Conservation (phyloP, 2,888 invertebrate genomes). For the Drosophila suboccidentalis region DNA sequence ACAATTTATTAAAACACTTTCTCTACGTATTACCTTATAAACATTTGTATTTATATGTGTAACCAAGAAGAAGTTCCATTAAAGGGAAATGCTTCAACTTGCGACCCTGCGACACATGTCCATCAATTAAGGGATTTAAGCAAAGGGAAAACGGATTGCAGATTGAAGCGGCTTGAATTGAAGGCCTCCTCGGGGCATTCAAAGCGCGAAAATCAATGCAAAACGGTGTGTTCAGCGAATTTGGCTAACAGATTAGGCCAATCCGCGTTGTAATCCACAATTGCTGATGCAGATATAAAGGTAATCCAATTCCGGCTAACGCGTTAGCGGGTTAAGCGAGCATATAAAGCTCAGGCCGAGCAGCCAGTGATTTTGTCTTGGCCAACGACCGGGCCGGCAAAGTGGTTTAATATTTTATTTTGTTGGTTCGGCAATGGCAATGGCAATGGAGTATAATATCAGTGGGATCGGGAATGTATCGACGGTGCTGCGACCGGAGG, state of each 20-base stretch:
- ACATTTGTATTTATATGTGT: no score
- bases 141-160: slow-evolving; percentile 19
- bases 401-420: slow-evolving; percentile 8
- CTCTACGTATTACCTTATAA: neutral
- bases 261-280: slow-evolving; percentile 58
- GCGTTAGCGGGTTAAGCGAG: neutral
- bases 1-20: neutral
- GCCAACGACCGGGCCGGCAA: slow-evolving; percentile 50
- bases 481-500: slow-evolving; percentile 76
- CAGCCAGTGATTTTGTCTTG: slow-evolving; percentile 68
- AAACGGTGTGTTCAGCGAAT: slow-evolving; percentile 50
- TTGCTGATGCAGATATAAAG: slow-evolving; percentile 42
- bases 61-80: neutral
- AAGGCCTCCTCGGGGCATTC: slow-evolving; percentile 12
- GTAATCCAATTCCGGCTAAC: slow-evolving; percentile 62
- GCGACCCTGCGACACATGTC: neutral
- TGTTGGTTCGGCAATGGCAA: slow-evolving; percentile 51
- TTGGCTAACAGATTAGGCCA: slow-evolving; percentile 59
- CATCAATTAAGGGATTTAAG: slow-evolving; percentile 25
- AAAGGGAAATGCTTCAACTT: neutral
- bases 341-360: slow-evolving; percentile 48
- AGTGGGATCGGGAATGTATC: slow-evolving; percentile 71
- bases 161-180: slow-evolving; percentile 13
- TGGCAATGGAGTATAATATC: slow-evolving; percentile 63
- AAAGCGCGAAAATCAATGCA: slow-evolving; percentile 58